Evolutionary conservation across 92 coral and sea anemone species (phyloP).

Genomic region (Diadumene lineata): DNA sequence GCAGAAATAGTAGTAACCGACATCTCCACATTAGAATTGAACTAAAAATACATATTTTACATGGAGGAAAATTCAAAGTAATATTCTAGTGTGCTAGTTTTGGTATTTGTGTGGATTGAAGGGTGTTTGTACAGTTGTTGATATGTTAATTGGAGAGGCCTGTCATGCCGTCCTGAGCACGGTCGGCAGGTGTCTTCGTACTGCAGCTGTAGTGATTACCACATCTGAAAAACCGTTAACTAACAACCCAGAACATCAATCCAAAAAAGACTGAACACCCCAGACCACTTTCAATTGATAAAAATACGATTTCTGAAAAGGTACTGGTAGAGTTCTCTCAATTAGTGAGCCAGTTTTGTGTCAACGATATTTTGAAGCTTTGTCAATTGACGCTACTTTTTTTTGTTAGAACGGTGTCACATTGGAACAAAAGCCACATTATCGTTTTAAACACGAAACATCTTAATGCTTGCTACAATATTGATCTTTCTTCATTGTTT

Average conservation of each 20-base stretch:
- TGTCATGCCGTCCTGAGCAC: neutral
- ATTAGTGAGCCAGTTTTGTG: too few species aligned
- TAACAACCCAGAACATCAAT: neutral
- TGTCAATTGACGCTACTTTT: too few species aligned
- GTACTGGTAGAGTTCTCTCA: too few species aligned
- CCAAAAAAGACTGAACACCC: neutral
- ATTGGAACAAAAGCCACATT: too few species aligned
- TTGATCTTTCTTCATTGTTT: too few species aligned
- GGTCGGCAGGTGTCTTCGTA: neutral
- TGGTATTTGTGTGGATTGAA: neutral
- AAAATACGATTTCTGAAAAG: neutral
- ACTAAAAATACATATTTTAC: neutral
- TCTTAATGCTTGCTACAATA: too few species aligned
- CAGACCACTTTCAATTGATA: neutral
- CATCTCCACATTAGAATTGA: neutral
- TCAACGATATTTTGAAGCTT: too few species aligned
- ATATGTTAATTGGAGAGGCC: neutral
- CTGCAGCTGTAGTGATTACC: neutral
- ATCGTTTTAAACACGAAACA: too few species aligned
- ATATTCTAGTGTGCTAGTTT: neutral
- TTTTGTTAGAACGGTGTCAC: too few species aligned
- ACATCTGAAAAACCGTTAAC: neutral
- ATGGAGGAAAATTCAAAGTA: too few species aligned
- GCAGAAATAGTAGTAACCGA: slow-evolving; percentile 23
- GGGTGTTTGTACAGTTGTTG: neutral